Conservation (phyloP, 1,140 invertebrate genomes). For the Drosophila bocki region DNA sequence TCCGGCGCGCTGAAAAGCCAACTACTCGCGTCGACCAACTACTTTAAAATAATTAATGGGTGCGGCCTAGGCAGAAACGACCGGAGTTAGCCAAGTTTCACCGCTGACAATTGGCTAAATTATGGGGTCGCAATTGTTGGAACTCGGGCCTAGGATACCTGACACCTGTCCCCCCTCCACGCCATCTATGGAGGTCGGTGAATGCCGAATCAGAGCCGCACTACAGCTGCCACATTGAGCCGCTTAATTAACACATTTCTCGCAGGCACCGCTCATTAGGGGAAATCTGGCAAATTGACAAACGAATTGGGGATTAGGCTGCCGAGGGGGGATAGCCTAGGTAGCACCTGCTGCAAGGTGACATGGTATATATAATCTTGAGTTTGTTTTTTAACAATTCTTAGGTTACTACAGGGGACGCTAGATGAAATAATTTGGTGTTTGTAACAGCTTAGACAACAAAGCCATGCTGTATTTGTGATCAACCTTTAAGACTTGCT, state of each 20-base stretch:
- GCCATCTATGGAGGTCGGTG: constrained; percentile 17
- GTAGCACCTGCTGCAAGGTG: constrained; percentile 21
- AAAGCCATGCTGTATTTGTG: background rate
- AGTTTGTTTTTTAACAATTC: background rate
- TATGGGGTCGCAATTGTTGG: constrained; percentile 60
- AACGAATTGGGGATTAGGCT: constrained; percentile 18
- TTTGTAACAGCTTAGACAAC: no score
- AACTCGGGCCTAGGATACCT: constrained; percentile 17
- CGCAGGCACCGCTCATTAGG: constrained; percentile 25
- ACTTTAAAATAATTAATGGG: constrained; percentile 83
- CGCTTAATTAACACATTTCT: constrained; percentile 68
- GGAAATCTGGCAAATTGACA: constrained; percentile 45
- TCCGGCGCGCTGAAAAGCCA: constrained; percentile 64
- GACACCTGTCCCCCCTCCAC: constrained; percentile 24
- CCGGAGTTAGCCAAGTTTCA: constrained; percentile 55
- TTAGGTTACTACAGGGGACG: background rate
- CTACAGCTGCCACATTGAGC: constrained; percentile 62
- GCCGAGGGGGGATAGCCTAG: background rate
- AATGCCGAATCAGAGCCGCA: constrained; percentile 59
- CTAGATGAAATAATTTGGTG: background rate
- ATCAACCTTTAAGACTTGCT: background rate
- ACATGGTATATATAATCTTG: background rate
- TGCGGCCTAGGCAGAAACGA: constrained; percentile 61
- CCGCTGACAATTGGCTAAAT: constrained; percentile 73
- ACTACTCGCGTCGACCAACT: constrained; percentile 70